Conservation (phyloP, 1,140 invertebrate species). For the Hesperophylax magnus region DNA sequence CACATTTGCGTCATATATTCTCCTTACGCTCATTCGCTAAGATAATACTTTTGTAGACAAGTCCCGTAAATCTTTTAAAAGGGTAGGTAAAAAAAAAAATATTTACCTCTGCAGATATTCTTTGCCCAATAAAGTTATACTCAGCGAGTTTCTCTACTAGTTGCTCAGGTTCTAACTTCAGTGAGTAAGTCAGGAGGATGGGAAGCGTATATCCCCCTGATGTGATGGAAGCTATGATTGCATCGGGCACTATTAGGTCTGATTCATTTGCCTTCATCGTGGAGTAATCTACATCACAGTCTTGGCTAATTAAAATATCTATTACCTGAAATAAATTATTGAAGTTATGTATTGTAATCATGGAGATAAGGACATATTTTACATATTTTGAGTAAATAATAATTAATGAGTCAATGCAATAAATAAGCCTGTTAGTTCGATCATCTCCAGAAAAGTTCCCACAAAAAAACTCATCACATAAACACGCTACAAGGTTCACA, state of each 20-base stretch:
- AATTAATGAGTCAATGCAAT: too few relatives aligned
- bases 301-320: slow-evolving; percentile 63
- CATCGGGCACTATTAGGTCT: slow-evolving; percentile 62
- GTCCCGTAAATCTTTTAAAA: too few relatives aligned
- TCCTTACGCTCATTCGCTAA: too few relatives aligned
- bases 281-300: slow-evolving; percentile 67
- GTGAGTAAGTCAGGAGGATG: slow-evolving; percentile 62
- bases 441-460: too few relatives aligned
- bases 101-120: slow-evolving; percentile 49
- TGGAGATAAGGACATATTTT: too few relatives aligned
- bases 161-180: slow-evolving; percentile 63
- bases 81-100: not conserved
- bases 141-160: slow-evolving; percentile 53
- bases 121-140: slow-evolving; percentile 46
- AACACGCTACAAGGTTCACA: too few relatives aligned
- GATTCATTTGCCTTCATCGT: slow-evolving; percentile 55
- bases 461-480: too few relatives aligned
- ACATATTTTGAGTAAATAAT: too few relatives aligned
- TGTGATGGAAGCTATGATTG: slow-evolving; percentile 63
- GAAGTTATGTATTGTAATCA: not conserved
- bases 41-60: too few relatives aligned
- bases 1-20: too few relatives aligned
- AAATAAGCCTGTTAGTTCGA: too few relatives aligned
- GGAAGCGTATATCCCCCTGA: slow-evolving; percentile 60
- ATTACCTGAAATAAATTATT: slow-evolving; percentile 63